Evolutionary conservation across 2,888 invertebrate genomes (phyloP), one percentile per base, ranked within the genome.

Genomic region (Polyploca ridens): DNA sequence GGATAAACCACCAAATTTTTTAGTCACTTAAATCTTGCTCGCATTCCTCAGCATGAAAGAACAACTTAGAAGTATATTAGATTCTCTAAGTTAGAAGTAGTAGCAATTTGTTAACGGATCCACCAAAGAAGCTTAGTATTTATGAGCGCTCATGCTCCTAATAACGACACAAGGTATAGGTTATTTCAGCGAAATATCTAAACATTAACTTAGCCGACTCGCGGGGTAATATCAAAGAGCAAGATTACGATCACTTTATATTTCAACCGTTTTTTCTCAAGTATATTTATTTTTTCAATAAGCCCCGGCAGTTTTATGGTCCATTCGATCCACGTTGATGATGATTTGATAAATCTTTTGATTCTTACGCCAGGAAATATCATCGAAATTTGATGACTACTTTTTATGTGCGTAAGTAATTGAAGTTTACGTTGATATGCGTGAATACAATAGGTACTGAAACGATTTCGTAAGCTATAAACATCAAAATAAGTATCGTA

Each of bases 241-340:
- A 10, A 54, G 54, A 54, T 54, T 54, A 54, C 54, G 19, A 54
- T 54, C 54, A 19, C 54, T 3, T 54, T 10, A 54, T 54, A 54
- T 19, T 49, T 7, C 49, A 49, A 49, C 16, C 5, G 46, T 3
- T 54, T 54, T 54, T 54, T 54, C 54, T 19, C n/a, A 54, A 54
- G 19, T 54, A 19, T 54, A 54, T 54, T 54, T 54, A 54, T 54
- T 19, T 19, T 54, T 54, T 54, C 54, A 54, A 54, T 54, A 54
- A 54, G 54, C 19, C 7, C 54, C n/a, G 54, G 19, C 54, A 54
- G 54, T 54, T 54, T 54, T 54, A 54, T 54, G 19, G 54, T 19
- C 54, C 54, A 54, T 54, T 49, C 54, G 19, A 10, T 54, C 1
- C 6, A 54, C 19, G 19, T 54, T 54, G 3, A 54, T 19, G 54